Evolutionary conservation across 2,797 vertebrate species (phyloP).

Genomic region (Gobionotothen gibberifrons): DNA sequence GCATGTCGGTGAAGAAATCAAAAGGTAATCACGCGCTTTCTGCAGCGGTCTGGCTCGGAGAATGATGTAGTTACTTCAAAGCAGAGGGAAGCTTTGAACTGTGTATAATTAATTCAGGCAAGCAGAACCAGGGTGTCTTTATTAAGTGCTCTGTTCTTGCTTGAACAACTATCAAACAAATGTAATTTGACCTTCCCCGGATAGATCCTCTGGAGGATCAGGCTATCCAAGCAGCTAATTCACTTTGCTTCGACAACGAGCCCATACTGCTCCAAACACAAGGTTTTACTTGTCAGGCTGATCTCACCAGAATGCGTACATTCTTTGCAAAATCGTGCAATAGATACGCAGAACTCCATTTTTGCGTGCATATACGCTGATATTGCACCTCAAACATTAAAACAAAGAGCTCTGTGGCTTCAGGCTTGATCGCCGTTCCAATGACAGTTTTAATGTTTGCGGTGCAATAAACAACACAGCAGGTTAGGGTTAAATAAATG

Average conservation of each 20-base stretch:
- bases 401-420: too few relatives aligned
- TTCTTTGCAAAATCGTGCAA: too few relatives aligned
- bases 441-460: too few relatives aligned
- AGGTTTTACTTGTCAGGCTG: conserved; percentile 42
- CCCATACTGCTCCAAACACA: conserved; percentile 10
- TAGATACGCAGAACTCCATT: too few relatives aligned
- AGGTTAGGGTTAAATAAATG: too few relatives aligned
- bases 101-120: conserved; percentile 67
- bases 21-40: conserved; percentile 46
- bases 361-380: too few relatives aligned
- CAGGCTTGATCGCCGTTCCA: too few relatives aligned
- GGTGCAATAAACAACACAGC: too few relatives aligned
- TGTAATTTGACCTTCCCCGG: conserved; percentile 64
- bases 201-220: conserved; percentile 59
- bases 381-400: too few relatives aligned
- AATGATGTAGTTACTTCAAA: conserved; percentile 68
- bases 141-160: conserved; percentile 64
- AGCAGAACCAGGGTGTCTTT: conserved; percentile 66
- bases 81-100: conserved; percentile 67
- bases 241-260: conserved; percentile 52
- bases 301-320: too few relatives aligned
- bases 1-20: conserved; percentile 36
- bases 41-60: conserved; percentile 48
- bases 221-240: conserved; percentile 61
- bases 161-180: conserved; percentile 68